Evolutionary conservation across 1,140 invertebrate genomes (phyloP).

Genomic region (Hycleus cichorii): DNA sequence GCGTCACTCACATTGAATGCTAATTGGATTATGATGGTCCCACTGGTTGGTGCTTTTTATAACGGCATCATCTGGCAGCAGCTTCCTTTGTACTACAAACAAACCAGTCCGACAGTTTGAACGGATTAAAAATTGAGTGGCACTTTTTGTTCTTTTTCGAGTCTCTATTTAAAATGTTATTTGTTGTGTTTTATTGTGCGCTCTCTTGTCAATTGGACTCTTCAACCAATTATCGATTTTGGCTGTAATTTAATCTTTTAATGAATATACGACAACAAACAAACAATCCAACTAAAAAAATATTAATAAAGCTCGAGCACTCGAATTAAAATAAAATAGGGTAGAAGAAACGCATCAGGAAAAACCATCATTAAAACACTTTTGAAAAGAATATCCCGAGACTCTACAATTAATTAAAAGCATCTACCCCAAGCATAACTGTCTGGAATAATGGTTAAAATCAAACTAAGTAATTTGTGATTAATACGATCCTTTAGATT

Average conservation of each 20-base stretch:
- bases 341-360: too few relatives aligned
- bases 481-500: slow-evolving; percentile 19
- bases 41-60: slow-evolving; percentile 32
- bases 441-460: slow-evolving; percentile 16
- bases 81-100: slow-evolving; percentile 27
- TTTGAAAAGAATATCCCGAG: neutral
- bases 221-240: neutral
- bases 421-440: slow-evolving; percentile 6
- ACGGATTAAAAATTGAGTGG: slow-evolving; percentile 30
- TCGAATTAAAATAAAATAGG: too few relatives aligned
- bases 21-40: slow-evolving; percentile 38
- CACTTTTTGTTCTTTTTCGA: slow-evolving; percentile 21
- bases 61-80: slow-evolving; percentile 27
- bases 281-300: neutral
- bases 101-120: slow-evolving; percentile 19
- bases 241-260: neutral
- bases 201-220: neutral
- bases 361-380: too few relatives aligned
- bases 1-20: slow-evolving; percentile 33
- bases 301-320: neutral
- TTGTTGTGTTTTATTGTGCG: slow-evolving; percentile 1
- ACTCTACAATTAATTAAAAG: slow-evolving; percentile 9
- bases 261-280: neutral
- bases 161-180: slow-evolving; percentile 9
- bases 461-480: slow-evolving; percentile 19